Evolutionary conservation across 2,888 invertebrate genomes (phyloP).

Genomic region (Torymus auratus): DNA sequence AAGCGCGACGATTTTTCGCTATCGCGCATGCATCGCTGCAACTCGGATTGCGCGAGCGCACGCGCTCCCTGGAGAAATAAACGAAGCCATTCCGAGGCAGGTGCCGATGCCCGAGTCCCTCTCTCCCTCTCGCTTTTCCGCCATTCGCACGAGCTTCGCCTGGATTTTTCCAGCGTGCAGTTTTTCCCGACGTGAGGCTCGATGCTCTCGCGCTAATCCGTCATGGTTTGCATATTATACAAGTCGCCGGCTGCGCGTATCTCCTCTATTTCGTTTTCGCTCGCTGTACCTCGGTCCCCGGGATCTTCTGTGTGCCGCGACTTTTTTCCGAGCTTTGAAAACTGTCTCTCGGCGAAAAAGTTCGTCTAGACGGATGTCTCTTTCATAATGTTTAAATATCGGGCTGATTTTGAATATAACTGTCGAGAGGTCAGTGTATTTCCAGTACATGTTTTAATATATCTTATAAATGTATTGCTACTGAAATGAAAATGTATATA

Average conservation of each 20-base stretch:
- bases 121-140: background rate
- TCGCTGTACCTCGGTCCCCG: background rate
- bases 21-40: slow-evolving; percentile 16
- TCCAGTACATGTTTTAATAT: too few species aligned
- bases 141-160: background rate
- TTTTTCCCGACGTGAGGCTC: background rate
- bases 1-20: slow-evolving; percentile 43
- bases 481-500: too few species aligned
- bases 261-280: slow-evolving; percentile 5
- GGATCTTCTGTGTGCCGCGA: too few species aligned
- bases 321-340: too few species aligned
- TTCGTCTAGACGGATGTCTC: too few species aligned
- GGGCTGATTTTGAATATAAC: too few species aligned
- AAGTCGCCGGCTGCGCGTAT: background rate
- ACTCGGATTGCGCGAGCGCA: slow-evolving; percentile 16
- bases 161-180: background rate
- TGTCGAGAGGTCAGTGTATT: too few species aligned
- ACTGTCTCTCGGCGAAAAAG: too few species aligned
- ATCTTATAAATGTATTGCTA: too few species aligned
- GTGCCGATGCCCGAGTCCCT: slow-evolving; percentile 35
- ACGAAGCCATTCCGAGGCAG: slow-evolving; percentile 40
- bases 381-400: too few species aligned
- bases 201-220: slow-evolving; percentile 38
- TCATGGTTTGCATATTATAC: slow-evolving; percentile 48
- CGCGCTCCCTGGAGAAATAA: slow-evolving; percentile 54